Conservation (phyloP, 2,113 vertebrate genomes). For the Phainopepla nitens region DNA sequence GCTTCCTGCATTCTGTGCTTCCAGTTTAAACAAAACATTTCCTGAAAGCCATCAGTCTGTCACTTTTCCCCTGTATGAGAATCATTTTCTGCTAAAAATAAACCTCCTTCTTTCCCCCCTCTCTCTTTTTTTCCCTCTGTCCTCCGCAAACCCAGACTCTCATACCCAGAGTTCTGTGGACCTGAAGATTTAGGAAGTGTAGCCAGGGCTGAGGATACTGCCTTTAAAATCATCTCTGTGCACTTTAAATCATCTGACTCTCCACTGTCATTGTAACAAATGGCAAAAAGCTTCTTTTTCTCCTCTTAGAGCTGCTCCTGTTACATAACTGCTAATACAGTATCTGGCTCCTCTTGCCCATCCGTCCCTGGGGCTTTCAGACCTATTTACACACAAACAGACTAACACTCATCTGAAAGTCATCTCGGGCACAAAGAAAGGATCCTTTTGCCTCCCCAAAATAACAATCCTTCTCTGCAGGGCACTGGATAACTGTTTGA, state of each 20-base stretch:
- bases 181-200: neutral
- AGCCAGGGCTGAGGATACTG: neutral
- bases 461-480: conserved; percentile 16
- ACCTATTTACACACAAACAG: conserved; percentile 49
- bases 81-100: neutral
- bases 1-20: neutral
- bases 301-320: neutral
- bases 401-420: conserved; percentile 33
- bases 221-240: neutral
- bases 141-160: neutral
- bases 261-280: neutral
- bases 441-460: neutral
- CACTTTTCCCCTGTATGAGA: neutral
- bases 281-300: neutral
- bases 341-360: neutral
- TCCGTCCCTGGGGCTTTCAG: conserved; percentile 19
- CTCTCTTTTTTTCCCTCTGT: fast-evolving
- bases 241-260: neutral
- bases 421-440: neutral
- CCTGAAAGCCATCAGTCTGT: neutral
- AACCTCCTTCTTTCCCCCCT: neutral
- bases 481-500: neutral
- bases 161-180: neutral
- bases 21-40: neutral
- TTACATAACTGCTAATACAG: neutral